Conservation (phyloP, 2,113 vertebrate genomes). For the Tiliqua scincoides region DNA sequence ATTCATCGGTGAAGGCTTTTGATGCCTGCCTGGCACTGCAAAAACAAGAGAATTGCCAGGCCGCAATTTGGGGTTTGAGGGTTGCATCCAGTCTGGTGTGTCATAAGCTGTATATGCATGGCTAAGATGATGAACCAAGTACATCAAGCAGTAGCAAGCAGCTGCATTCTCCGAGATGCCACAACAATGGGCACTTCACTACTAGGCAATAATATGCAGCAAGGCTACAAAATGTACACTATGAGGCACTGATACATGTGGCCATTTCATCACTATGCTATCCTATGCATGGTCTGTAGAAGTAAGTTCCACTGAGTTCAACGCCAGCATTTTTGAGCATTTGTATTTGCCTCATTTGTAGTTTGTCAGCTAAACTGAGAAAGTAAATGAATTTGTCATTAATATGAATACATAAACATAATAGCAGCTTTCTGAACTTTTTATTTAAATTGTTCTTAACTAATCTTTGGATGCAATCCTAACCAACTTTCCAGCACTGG, state of each 20-base stretch:
- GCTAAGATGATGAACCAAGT: background rate
- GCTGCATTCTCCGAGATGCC: background rate
- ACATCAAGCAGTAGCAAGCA: background rate
- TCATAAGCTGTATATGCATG: background rate
- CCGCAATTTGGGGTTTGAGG: no score
- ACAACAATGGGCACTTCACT: background rate
- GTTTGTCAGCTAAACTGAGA: background rate
- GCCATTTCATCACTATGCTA: no score
- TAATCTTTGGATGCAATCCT: no score
- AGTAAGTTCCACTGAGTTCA: background rate
- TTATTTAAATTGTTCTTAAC: background rate
- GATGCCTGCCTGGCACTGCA: background rate
- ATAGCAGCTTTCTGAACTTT: background rate
- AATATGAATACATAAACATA: background rate
- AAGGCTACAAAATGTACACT: background rate
- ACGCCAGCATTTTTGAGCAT: background rate
- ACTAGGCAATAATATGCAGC: background rate
- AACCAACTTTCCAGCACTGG: no score
- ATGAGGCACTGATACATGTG: background rate
- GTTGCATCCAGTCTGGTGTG: background rate
- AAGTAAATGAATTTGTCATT: no score
- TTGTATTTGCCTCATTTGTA: background rate
- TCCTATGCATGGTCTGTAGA: background rate
- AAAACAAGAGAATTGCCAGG: no score
- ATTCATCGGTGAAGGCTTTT: no score